Conservation (phyloP, 2,113 vertebrate genomes). For the Sialia sialis region DNA sequence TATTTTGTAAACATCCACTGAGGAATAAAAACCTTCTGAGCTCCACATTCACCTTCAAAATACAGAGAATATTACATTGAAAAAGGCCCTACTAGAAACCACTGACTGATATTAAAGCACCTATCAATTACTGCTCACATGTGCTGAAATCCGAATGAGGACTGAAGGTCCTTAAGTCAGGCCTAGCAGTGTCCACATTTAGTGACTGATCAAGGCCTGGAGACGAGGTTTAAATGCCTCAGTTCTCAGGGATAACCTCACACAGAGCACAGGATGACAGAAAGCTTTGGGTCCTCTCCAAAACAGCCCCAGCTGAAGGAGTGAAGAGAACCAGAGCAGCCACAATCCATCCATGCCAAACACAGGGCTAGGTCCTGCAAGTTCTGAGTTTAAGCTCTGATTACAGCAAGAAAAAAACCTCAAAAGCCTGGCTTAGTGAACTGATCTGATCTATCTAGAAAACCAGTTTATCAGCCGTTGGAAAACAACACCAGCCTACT, state of each 20-base stretch:
- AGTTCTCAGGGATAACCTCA: not conserved
- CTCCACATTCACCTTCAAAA: not conserved
- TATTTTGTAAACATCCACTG: conserved; percentile 9
- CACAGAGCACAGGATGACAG: not conserved
- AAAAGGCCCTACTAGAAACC: not conserved
- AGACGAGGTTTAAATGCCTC: not conserved
- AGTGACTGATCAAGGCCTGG: not conserved
- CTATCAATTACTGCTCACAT: not conserved
- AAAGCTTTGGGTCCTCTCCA: not conserved
- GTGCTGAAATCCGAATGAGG: not conserved
- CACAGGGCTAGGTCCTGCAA: not conserved
- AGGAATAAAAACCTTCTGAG: not conserved
- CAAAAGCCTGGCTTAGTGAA: not conserved
- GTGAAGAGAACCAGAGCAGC: not conserved
- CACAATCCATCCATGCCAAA: not conserved
- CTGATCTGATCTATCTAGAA: not conserved
- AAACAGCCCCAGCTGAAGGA: not conserved
- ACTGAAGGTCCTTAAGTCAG: not conserved
- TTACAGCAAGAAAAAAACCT: not conserved
- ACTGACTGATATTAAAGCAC: not conserved
- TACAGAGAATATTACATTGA: not conserved
- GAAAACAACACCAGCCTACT: not conserved
- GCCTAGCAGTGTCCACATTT: not conserved
- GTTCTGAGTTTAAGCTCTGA: not conserved
- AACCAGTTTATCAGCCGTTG: not conserved